Evolutionary conservation across 2,797 vertebrate genomes (phyloP).

Genomic region (Jordanella pulchra): DNA sequence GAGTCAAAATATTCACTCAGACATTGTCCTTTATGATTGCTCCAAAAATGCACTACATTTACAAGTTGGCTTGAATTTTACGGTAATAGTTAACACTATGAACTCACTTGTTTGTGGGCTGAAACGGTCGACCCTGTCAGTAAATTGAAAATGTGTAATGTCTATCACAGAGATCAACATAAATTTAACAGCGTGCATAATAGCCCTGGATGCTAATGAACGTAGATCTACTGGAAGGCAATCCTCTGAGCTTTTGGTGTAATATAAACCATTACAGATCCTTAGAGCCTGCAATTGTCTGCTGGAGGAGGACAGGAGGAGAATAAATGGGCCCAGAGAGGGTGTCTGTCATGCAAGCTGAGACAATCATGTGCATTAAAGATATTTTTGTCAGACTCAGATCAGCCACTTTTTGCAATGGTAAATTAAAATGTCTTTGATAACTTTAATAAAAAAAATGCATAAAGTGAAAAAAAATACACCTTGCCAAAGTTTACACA

Average conservation of each 20-base stretch:
- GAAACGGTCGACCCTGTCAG: not conserved
- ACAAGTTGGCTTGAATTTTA: not conserved
- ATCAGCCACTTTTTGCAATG: not conserved
- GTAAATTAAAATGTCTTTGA: not conserved
- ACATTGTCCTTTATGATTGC: too few species aligned
- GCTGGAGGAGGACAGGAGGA: not conserved
- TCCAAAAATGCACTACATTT: not conserved
- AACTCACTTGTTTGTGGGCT: conserved; percentile 1
- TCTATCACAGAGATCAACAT: conserved; percentile 6
- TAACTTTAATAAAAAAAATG: not conserved
- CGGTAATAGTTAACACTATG: not conserved
- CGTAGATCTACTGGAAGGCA: conserved; percentile 2
- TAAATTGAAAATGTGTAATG: conserved; percentile 1
- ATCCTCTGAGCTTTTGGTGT: not conserved
- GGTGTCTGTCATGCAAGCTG: not conserved
- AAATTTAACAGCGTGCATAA: conserved; percentile 3
- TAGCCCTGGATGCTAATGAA: conserved; percentile 2
- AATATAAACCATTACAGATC: conserved; percentile 3
- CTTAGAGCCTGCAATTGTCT: not conserved
- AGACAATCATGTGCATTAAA: conserved; percentile 6
- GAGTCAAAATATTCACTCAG: not conserved
- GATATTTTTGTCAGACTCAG: not conserved
- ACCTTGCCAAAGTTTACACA: not conserved
- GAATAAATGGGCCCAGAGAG: conserved; percentile 9
- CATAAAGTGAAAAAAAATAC: not conserved